Base-by-base conservation (phyloP, 2,888 invertebrate genomes). In the Tanytarsus gracilentus region DNA sequence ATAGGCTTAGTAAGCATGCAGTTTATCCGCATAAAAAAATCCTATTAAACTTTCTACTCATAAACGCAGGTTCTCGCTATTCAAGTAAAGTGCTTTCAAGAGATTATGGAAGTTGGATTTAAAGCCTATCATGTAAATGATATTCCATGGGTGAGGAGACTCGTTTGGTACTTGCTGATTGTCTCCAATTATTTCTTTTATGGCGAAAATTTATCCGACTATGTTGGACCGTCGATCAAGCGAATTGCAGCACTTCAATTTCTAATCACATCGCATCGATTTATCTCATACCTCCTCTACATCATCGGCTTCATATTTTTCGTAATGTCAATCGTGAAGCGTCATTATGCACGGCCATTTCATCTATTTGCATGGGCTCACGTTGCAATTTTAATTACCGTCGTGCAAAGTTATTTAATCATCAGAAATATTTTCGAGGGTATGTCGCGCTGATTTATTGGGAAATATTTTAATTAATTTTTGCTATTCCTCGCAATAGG, bases 281-380 rank as follows among this genome's bases (percentile, higher is more conserved):
- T 99, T 77, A 89, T 99, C 67, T 96, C 97, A 50, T 99, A 99
- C 78, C 86, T 88, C 65, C 78, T 99, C 64, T 99, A 99, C 77
- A 91, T 95, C 69, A 82, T 88, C 66, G 99, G 98, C 36, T 95
- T 99, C 74, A 95, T 99, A 49, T 95, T 94, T 88, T 99, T 99
- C 76, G 99, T 99, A 33, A 79, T 98, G 62, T 97, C 96, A 29
- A 82, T 99, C 62, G 94, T 96, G 65, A 99, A 99, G 78, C 91
- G 92, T 66, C 98, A 99, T 77, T 99, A 99, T 77, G 93, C 99
- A 85, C 88, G 97, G 65, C 99, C 99, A 77, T 99, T 99, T 75
- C 97, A 96, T 58, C 79, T 99, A 68, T 99, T 99, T 78, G 99
- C 99, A 18, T 99, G 97, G 97, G 99, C 99, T 4, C 99, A 99